Percentiles rank a stretch among this genome's conserved stretches.
Conservation (phyloP, 2,797 vertebrate species). For the Parotocinclus haroldoi region DNA sequence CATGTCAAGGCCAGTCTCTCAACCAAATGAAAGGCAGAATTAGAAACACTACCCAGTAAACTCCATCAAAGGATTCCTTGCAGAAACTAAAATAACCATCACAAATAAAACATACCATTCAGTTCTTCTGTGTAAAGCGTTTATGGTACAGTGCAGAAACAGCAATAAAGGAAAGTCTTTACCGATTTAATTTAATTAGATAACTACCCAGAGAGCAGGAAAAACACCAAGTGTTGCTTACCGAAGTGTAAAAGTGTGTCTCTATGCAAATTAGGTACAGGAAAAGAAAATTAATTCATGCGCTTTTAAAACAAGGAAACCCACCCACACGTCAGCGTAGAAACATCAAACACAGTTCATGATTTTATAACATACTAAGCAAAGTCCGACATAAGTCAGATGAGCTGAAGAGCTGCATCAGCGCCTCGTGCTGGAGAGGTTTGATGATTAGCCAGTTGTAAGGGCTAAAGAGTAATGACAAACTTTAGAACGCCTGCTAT, state of each 20-base stretch:
- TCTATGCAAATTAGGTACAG: not conserved
- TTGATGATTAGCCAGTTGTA: slow-evolving; percentile 9
- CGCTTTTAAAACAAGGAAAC: not conserved
- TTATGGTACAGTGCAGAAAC: not conserved
- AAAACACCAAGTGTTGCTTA: no score
- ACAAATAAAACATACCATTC: not conserved
- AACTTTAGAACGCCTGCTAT: not conserved
- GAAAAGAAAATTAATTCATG: not conserved
- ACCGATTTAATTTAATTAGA: not conserved
- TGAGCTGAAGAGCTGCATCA: not conserved
- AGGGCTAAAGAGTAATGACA: not conserved
- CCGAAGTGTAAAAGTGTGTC: no score
- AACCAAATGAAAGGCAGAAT: slow-evolving; percentile 18
- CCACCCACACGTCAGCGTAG: not conserved
- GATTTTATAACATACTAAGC: slow-evolving; percentile 32
- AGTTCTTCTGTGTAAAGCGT: not conserved
- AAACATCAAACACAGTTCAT: slow-evolving; percentile 23
- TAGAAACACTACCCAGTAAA: slow-evolving; percentile 18
- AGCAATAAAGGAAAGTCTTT: not conserved
- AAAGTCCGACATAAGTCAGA: slow-evolving; percentile 45
- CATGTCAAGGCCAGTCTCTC: slow-evolving; percentile 14
- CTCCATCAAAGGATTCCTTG: slow-evolving; percentile 29
- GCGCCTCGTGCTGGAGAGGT: not conserved
- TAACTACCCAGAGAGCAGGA: not conserved
- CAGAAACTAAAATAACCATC: not conserved